phyloP scores from a whole-genome alignment of 2,113 vertebrate species.

The Laticauda laticaudata region DNA sequence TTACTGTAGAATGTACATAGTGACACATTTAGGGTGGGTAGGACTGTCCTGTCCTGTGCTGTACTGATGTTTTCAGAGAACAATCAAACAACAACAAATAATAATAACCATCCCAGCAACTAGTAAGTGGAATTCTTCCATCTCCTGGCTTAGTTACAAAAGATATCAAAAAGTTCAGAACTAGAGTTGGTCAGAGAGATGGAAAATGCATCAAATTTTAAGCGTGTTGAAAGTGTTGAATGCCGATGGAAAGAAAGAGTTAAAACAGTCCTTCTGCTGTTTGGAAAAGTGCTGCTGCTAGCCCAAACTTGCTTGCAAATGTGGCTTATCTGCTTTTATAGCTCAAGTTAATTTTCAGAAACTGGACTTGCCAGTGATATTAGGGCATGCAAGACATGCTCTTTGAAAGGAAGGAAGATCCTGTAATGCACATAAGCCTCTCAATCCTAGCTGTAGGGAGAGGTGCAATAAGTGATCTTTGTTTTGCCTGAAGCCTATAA shows the following conservation, averaged over 20 bases:
- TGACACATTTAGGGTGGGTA: slow-evolving; percentile 68
- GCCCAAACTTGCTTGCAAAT: slow-evolving; percentile 24
- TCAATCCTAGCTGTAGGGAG: slow-evolving; percentile 34
- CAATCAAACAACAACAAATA: slow-evolving; percentile 46
- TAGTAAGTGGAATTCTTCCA: slow-evolving; percentile 78
- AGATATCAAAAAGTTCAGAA: slow-evolving; percentile 62
- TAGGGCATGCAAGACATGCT: not conserved
- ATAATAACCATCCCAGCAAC: slow-evolving; percentile 37
- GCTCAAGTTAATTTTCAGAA: not conserved
- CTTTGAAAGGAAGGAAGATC: not conserved
- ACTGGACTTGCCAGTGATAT: slow-evolving; percentile 10
- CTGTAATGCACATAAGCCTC: slow-evolving; percentile 43
- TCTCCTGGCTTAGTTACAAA: slow-evolving; percentile 69
- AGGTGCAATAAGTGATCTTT: slow-evolving; percentile 57
- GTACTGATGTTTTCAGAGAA: slow-evolving; percentile 74
- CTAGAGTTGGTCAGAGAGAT: slow-evolving; percentile 47
- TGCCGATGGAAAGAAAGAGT: slow-evolving; percentile 34
- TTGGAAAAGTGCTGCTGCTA: not conserved
- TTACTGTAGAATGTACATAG: slow-evolving; percentile 73
- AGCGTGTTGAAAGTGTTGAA: slow-evolving; percentile 58
- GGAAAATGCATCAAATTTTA: slow-evolving; percentile 77
- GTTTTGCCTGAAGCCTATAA: slow-evolving; percentile 62
- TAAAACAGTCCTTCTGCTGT: slow-evolving; percentile 3
- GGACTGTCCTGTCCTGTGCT: slow-evolving; percentile 77
- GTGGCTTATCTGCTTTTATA: not conserved